Evolutionary conservation across 2,113 vertebrate genomes (phyloP), one percentile per base, ranked within the genome.

Genomic region (Pristiophorus japonicus): DNA sequence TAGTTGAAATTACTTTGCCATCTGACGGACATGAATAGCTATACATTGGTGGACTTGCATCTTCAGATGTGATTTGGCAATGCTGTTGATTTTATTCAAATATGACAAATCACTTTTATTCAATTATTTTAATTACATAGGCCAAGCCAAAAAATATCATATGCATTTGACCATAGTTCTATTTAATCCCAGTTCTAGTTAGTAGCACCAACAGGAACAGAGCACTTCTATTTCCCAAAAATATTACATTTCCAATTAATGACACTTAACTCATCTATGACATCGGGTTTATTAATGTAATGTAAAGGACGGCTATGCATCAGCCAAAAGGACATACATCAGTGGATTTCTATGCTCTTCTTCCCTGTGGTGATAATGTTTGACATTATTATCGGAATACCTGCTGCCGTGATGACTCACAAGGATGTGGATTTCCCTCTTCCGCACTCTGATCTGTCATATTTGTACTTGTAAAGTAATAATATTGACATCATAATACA

Each of bases 271-370:
- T 94, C 42, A 94, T 34, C 38, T 70, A 67, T 73, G 88, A 59
- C 59, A 12, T 34, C 42, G 73, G 42, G 12, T 70, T 70, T 70
- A 67, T 42, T 94, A 94, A 67, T 94, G 66, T 94, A 94, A 67
- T 94, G 66, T 47, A 70, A 70, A 70, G 66, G 45, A 94, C 24
- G 65, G 66, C 10, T 45, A 67, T 70, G 93, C 93, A 70, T 70
- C 66, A 94, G 45, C 42, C 93, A 67, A 94, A 94, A 94, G 65
- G 66, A 94, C 93, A 30, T 38, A 51, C 93, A 94, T 70, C 93
- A 51, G 66, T 94, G 27, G 93, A 73, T 16, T 94, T 63, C 65
- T 47, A 27, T 70, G 93, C 93, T 94, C 93, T 51, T 94, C 93
- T 70, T 94, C 66, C 93, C 66, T 70, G 18, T 51, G 45, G 10